Evolutionary conservation across 1,140 invertebrate genomes (phyloP), one percentile per base, ranked within the genome.

Genomic region (Drosophila asahinai): DNA sequence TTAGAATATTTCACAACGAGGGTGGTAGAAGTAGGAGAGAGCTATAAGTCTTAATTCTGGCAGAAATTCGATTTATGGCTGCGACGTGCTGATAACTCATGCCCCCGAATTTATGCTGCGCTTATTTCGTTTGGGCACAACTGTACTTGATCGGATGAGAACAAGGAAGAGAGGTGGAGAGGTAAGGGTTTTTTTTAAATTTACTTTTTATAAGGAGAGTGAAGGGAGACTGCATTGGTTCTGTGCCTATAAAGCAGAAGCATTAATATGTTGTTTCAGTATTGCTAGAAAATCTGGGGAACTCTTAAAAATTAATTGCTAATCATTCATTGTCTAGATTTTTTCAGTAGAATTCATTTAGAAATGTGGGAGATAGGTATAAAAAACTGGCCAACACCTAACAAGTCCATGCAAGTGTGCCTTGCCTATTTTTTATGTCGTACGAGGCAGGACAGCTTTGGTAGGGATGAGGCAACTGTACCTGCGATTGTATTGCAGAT

Each of bases 31-130:
- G 47, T 38, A 38, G 45, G 58, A 60, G 33, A 55, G 36, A 57
- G 81, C 76, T 71, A 91, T 86, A 90, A 91, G 79, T 86, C 86
- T 91, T 91, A 91, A 91, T 83, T 82, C 79, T 87, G 83, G 68
- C 84, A 83, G 81, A 61, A 57, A 58, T 84, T 87, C 84, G 81
- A 92, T 92, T 92, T 92, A 92, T 92, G 84, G 86, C 79, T 70
- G 73, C 81, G 83, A 92, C 91, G 91, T 92, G 91, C 83, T 89
- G 78, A 91, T 91, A 91, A 91, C 80, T 86, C 73, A 63, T 45
- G 54, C 47, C 66, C n/a, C 60, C 19, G 40, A 65, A 73, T 71
- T 65, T 75, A 57, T 80, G 45, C 52, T 77, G 25, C 48, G 17
- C 4, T 54, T 63, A 42, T 58, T 67, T 42, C 47, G 19, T 43